Percentiles rank a stretch among this genome's conserved stretches.
These are phyloP conservation scores for Tenthredo mesomela DNA, from an alignment of 2,888 invertebrate genomes.

Conservation along the genomic window DNA sequence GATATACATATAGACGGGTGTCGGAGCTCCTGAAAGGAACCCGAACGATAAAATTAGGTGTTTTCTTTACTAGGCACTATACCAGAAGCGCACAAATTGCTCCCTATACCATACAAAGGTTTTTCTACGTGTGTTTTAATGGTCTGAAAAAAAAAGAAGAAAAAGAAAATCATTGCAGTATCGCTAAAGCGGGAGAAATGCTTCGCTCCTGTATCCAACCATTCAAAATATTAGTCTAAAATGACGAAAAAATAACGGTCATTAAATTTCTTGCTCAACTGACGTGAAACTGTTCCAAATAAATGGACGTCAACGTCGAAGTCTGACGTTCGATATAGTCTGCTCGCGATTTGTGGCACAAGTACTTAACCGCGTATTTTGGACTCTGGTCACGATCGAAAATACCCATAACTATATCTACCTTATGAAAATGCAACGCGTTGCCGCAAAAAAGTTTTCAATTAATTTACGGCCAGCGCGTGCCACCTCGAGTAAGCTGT, in stretches of 20 bases:
- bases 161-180: background rate
- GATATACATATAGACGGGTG: background rate
- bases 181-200: background rate
- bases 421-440: background rate
- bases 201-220: background rate
- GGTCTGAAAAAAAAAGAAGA: background rate
- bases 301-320: background rate
- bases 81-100: slow-evolving; percentile 4
- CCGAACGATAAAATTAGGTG: slow-evolving; percentile 23
- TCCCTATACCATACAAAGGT: background rate
- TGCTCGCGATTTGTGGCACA: background rate
- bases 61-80: slow-evolving; percentile 39
- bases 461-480: slow-evolving; percentile 74
- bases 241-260: background rate
- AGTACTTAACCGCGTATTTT: slow-evolving; percentile 12
- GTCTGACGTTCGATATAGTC: background rate
- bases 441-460: slow-evolving; percentile 65
- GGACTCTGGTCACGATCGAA: slow-evolving; percentile 32
- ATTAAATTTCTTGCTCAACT: too few relatives aligned
- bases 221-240: background rate
- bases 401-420: too few relatives aligned
- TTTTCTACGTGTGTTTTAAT: background rate
- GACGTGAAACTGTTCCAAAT: background rate
- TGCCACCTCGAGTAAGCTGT: slow-evolving; percentile 68
- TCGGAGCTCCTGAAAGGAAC: background rate